Base-by-base conservation (phyloP, 2,888 invertebrate species). In the Epinotia ramella region DNA sequence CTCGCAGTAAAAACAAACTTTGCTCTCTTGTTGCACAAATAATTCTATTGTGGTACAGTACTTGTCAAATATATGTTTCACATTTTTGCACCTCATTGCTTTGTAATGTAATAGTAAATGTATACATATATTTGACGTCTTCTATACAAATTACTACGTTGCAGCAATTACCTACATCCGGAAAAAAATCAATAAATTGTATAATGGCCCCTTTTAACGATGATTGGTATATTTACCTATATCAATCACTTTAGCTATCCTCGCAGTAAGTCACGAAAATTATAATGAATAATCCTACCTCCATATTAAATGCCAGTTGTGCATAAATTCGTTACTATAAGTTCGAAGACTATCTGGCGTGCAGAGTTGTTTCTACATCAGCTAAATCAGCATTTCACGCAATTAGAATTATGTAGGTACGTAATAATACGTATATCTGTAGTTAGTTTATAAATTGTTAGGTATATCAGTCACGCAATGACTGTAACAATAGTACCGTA, bases 401-500 rank as follows among this genome's bases (percentile, higher is more conserved):
- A 80, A 79, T 79, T 80, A 84, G 85, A 87, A 85, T 84, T 84
- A 82, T 84, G 82, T 73, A 73, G 65, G 65, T 68, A 76, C 65
- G 69, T 68, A 76, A 72, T 72, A 76, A 76, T 72, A 68, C 24
- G 24, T 28, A 67, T 70, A 66, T 75, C 70, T 71, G 70, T 66
- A 75, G 70, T 75, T 69, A 70, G 65, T 65, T 65, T 75, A 70
- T 74, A 75, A 75, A 75, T 75, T 75, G 84, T 88, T 85, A 87
- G 81, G 84, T 87, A 86, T 86, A 91, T 87, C 84, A 88, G 86
- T 87, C 87, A 88, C 86, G 87, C 88, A 90, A 89, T 89, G 88
- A 85, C 83, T 86, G 84, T 84, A 87, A 88, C 88, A 90, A 92
- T 89, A 89, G 88, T 89, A 86, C 85, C 85, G 85, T 89, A 90